phyloP scores from a whole-genome alignment of 2,113 vertebrate species.

The Otus sunia region DNA sequence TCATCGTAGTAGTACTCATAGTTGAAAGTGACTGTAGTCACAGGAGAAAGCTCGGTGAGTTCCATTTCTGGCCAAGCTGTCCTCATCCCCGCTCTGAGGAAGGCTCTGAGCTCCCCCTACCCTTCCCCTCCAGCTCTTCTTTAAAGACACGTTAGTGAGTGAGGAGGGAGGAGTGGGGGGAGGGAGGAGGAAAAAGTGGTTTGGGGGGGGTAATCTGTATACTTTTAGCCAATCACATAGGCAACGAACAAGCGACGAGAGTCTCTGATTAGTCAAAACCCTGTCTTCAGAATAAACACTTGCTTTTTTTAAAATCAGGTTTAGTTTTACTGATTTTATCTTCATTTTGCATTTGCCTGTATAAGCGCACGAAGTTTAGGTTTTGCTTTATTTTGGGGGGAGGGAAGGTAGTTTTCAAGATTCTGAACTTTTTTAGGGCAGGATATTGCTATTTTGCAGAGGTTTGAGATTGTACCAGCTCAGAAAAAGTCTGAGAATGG shows the following conservation, averaged over 20 bases:
- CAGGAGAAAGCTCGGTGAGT: background rate
- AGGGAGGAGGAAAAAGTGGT: background rate
- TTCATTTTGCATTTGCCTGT: conserved; percentile 36
- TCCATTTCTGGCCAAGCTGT: conserved; percentile 24
- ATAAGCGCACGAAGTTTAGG: background rate
- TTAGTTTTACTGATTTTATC: conserved; percentile 18
- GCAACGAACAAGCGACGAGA: background rate
- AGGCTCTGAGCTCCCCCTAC: background rate
- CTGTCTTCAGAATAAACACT: background rate
- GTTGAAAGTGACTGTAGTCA: background rate
- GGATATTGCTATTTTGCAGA: background rate
- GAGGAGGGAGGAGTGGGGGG: background rate
- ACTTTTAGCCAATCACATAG: background rate
- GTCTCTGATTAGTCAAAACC: background rate
- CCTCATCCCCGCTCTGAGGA: background rate
- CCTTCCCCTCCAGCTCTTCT: background rate
- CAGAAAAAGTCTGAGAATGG: background rate
- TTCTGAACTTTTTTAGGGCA: background rate
- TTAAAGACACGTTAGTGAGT: background rate
- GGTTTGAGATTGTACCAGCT: background rate
- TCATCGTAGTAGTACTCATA: conserved; percentile 45
- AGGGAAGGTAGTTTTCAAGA: conserved; percentile 9
- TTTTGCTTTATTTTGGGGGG: background rate
- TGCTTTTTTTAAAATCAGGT: background rate
- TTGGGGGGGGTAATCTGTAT: background rate